phyloP scores from a whole-genome alignment of 2,888 invertebrate species.

The Brachypalpus laphriformis region DNA sequence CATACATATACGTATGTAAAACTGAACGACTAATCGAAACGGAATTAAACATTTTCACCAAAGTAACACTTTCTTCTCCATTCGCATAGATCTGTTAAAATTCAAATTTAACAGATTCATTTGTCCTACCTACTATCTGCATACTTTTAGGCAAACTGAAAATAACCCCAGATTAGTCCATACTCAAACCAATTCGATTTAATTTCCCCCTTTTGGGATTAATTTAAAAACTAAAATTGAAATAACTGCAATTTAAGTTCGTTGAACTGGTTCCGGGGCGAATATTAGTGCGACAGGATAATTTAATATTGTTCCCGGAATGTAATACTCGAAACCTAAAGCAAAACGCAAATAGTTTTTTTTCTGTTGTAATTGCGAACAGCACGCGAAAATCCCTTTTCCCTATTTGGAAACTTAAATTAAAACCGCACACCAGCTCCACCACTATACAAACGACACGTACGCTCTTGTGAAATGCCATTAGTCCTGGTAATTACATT shows the following conservation, averaged over 20 bases:
- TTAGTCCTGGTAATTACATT: conserved; percentile 61
- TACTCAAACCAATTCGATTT: conserved; percentile 29
- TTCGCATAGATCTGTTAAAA: no score
- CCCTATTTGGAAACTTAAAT: conserved; percentile 43
- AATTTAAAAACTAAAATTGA: neutral
- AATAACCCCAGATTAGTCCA: neutral
- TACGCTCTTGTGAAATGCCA: conserved; percentile 34
- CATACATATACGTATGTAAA: no score
- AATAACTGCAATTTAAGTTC: neutral
- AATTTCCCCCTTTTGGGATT: neutral
- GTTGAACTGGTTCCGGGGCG: conserved; percentile 11
- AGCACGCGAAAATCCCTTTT: conserved; percentile 39
- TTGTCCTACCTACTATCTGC: neutral
- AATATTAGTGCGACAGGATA: conserved; percentile 21
- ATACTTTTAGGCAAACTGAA: conserved; percentile 18
- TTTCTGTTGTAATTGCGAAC: conserved; percentile 35
- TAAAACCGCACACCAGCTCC: conserved; percentile 37
- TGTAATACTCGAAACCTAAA: conserved; percentile 8
- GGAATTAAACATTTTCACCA: no score
- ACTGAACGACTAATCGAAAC: no score
- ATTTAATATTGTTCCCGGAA: conserved; percentile 28
- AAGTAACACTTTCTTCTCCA: no score
- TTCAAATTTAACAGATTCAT: no score
- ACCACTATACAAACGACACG: neutral
- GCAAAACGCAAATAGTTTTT: no score